A percentile compares a stretch with the other conserved stretches of the same genome.
Conservation (phyloP, 2,888 invertebrate genomes). For the Lasioglossum zephyrum region DNA sequence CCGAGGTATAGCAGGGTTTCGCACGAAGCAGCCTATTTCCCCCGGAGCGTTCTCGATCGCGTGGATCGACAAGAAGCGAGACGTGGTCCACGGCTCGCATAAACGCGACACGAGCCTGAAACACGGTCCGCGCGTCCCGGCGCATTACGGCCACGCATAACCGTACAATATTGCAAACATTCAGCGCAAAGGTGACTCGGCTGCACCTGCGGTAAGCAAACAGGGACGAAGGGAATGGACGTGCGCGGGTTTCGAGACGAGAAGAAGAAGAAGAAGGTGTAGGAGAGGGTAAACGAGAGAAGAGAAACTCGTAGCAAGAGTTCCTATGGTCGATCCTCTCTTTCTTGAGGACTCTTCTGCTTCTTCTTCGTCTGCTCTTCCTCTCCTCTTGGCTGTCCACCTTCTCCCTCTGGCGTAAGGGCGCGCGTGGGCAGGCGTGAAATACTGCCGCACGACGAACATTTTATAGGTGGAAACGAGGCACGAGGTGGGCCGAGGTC, state of each 20-base stretch:
- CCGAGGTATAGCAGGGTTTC: neutral
- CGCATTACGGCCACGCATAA: slow-evolving; percentile 74
- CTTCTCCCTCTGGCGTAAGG: slow-evolving; percentile 60
- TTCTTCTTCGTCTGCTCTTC: neutral
- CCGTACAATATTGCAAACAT: slow-evolving; percentile 77
- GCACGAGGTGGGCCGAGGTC: slow-evolving; percentile 65
- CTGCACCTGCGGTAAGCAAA: slow-evolving; percentile 70
- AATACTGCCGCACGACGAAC: slow-evolving; percentile 75
- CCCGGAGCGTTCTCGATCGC: slow-evolving; percentile 19
- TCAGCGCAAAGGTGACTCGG: slow-evolving; percentile 57
- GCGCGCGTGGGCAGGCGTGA: slow-evolving; percentile 79
- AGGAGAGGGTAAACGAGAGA: neutral
- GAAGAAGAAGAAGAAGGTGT: neutral
- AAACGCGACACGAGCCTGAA: slow-evolving; percentile 74
- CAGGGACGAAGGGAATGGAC: neutral
- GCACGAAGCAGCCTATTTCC: slow-evolving; percentile 7
- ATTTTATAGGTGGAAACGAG: slow-evolving; percentile 72
- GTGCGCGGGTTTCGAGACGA: neutral
- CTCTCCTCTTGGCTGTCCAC: slow-evolving; percentile 29
- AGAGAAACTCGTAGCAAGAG: neutral
- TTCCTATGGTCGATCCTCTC: neutral
- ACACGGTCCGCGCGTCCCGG: slow-evolving; percentile 71
- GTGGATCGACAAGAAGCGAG: slow-evolving; percentile 7
- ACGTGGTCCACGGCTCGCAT: slow-evolving; percentile 50
- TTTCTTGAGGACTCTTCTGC: neutral